phyloP scores from a whole-genome alignment of 2,797 vertebrate species.

The Discoglossus pictus region DNA sequence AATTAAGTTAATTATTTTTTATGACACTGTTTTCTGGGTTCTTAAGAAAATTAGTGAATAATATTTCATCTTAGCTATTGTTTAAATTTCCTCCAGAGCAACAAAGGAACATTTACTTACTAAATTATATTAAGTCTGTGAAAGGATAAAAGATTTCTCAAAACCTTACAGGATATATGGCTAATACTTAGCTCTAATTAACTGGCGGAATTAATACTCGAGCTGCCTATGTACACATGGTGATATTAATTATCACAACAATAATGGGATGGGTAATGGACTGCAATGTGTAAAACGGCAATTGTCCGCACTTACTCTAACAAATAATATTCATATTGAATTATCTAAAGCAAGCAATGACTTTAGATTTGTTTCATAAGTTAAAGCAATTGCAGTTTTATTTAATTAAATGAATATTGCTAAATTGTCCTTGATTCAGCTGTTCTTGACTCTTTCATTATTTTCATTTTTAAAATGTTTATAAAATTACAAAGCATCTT shows the following conservation, averaged over 20 bases:
- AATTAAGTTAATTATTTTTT: conserved; percentile 20
- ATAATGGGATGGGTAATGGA: conserved; percentile 41
- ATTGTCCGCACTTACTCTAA: conserved; percentile 36
- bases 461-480: no score
- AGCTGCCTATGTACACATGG: conserved; percentile 32
- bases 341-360: no score
- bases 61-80: conserved; percentile 32
- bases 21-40: conserved; percentile 1
- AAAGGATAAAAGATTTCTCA: conserved; percentile 9
- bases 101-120: conserved; percentile 16
- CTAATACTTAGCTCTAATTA: conserved; percentile 29
- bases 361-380: no score
- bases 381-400: no score
- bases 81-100: conserved; percentile 33
- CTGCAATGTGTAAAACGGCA: conserved; percentile 40
- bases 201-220: conserved; percentile 25
- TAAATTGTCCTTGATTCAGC: no score
- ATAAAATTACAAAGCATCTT: no score
- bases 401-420: no score
- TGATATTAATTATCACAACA: conserved; percentile 46
- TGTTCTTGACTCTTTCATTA: no score
- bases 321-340: conserved; percentile 28
- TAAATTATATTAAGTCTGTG: conserved; percentile 36
- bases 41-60: conserved; percentile 7
- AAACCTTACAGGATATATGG: conserved; percentile 34